Base-by-base conservation (phyloP, 1,140 invertebrate species). In the Drosophila bifasciata region DNA sequence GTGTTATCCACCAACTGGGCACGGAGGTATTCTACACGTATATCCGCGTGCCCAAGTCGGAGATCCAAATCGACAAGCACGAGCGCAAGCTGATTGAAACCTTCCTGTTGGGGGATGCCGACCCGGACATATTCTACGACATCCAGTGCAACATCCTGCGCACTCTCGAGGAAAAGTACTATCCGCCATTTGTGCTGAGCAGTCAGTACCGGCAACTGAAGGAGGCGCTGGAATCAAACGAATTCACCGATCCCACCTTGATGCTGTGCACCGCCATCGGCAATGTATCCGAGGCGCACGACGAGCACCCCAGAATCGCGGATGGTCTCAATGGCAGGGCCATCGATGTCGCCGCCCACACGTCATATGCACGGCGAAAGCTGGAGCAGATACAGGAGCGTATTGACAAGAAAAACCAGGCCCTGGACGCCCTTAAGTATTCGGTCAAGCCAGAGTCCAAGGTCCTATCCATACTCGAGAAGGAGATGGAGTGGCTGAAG, bases 11-110 rank as follows among this genome's bases (percentile, higher is more conserved):
- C 92, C 96, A 97, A 73, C 91, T 97, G n/a, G 97, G 95, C 11
- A 95, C 96, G 28, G 96, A 97, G 90, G 97, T 98, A 72, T 98
- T 97, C 92, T 97, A 97, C 79, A 97, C 96, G 11, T 97, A 96
- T 78, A 96, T 98, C 61, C 93, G 95, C 62, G 95, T 95, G 46
- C 94, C 95, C 5, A 95, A 94, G 58, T 95, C 95, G 1, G 95
- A 96, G 88, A 95, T 97, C 60, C 96, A 96, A 92, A 85, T 91
- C 16, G 90, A 91, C 39, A 90, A 89, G 67, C 79, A 84, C 50
- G 91, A 91, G 3, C 93, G 95, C 45, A 97, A 97, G 89, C 93
- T 95, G 59, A 98, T 98, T 94, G 97, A 98, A 89, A 94, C 95
- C 21, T 98, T 98, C 92, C 92, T 98, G 52, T 90, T 97, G 44